Percentiles rank a stretch among this genome's conserved stretches.
Evolutionary conservation across 2,888 invertebrate genomes (phyloP).

Genomic region (Halictus quadricinctus): DNA sequence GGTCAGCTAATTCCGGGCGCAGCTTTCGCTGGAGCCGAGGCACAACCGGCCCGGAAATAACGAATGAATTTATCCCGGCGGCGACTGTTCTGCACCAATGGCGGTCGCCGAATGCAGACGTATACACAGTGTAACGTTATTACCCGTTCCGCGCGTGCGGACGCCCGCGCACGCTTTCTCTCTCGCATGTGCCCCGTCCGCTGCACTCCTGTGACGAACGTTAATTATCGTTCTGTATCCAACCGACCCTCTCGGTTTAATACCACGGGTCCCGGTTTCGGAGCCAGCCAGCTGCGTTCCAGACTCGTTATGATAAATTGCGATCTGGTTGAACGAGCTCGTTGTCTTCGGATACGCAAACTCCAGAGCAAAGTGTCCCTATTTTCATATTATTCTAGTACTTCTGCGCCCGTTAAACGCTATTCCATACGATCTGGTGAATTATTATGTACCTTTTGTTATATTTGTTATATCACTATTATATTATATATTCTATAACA

Average conservation of each 20-base stretch:
- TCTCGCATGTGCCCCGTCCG: constrained; percentile 10
- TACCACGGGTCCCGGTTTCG: not conserved
- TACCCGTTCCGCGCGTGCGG: constrained; percentile 14
- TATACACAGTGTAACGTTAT: constrained; percentile 52
- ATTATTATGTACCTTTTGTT: not conserved
- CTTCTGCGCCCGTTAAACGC: not conserved
- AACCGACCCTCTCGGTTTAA: constrained; percentile 25
- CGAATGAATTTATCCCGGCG: constrained; percentile 66
- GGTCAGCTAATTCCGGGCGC: constrained; percentile 62
- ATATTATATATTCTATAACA: no score
- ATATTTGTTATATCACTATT: no score
- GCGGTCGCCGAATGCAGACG: constrained; percentile 23
- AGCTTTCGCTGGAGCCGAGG: constrained; percentile 36
- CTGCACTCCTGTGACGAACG: constrained; percentile 50
- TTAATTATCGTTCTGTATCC: constrained; percentile 53
- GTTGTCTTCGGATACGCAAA: not conserved
- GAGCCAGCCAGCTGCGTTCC: not conserved
- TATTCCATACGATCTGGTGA: not conserved
- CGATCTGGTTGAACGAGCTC: not conserved
- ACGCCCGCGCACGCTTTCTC: not conserved
- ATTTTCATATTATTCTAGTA: not conserved
- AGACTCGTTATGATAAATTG: constrained; percentile 22
- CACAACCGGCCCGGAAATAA: constrained; percentile 67
- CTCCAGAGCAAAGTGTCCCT: not conserved
- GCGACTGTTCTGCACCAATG: constrained; percentile 52